phyloP scores from a whole-genome alignment of 2,797 vertebrate genomes.

The Poecilia velifera region DNA sequence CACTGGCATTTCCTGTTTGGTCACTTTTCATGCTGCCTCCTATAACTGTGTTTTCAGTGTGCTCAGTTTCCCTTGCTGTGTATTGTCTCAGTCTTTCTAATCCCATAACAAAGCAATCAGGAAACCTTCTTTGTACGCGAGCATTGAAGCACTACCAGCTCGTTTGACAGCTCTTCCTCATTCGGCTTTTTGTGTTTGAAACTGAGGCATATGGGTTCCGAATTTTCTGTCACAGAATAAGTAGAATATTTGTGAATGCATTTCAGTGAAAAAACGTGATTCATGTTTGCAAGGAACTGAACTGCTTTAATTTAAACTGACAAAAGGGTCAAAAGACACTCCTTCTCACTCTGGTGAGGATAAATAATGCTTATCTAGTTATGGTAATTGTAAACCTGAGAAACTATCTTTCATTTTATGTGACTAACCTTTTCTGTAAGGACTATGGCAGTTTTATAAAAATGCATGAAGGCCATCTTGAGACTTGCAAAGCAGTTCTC shows the following conservation, averaged over 20 bases:
- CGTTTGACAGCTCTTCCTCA: background rate
- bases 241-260: background rate
- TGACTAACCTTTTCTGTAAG: background rate
- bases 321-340: background rate
- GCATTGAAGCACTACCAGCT: background rate
- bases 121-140: background rate
- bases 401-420: background rate
- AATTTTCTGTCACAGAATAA: background rate
- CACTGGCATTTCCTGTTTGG: background rate
- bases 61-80: background rate
- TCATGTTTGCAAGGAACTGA: background rate
- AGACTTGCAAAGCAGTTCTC: background rate
- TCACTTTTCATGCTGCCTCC: background rate
- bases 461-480: background rate
- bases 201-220: background rate
- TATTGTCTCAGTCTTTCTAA: conserved; percentile 2
- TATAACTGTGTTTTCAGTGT: background rate
- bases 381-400: background rate
- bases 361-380: background rate
- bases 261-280: background rate
- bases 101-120: background rate
- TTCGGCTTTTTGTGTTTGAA: background rate
- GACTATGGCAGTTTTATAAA: background rate
- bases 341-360: background rate
- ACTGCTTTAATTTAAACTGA: background rate